Conservation (phyloP, 1,140 invertebrate genomes). For the Lasioglossum albipes region DNA sequence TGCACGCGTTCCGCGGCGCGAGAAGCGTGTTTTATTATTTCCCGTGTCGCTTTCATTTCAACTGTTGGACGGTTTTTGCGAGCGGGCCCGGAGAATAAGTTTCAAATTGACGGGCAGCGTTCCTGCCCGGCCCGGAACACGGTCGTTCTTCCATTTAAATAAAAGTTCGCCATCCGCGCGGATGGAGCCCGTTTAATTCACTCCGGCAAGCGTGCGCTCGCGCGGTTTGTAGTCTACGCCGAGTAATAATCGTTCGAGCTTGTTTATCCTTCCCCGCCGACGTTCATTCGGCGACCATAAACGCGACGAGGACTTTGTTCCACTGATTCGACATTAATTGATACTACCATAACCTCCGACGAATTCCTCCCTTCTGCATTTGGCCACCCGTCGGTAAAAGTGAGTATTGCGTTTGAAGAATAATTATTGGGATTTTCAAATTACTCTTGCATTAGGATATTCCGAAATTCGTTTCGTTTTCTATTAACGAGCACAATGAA, state of each 20-base stretch:
- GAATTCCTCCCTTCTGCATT: neutral
- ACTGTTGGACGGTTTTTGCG: neutral
- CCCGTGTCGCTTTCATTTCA: constrained; percentile 6
- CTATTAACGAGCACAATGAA: too few relatives aligned
- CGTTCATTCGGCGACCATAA: neutral
- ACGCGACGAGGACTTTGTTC: neutral
- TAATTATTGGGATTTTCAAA: too few relatives aligned
- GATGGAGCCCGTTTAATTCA: neutral
- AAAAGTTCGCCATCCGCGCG: neutral
- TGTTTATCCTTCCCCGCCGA: neutral
- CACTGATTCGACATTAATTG: neutral
- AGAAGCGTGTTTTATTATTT: constrained; percentile 14
- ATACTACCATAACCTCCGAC: neutral
- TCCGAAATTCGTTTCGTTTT: too few relatives aligned
- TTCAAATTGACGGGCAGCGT: neutral
- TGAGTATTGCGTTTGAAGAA: too few relatives aligned
- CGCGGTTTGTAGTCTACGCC: neutral
- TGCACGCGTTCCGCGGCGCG: too few relatives aligned
- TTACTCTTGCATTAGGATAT: too few relatives aligned
- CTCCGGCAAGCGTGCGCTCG: too few relatives aligned
- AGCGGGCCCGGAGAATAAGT: neutral
- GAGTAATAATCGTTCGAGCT: neutral
- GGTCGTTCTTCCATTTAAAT: constrained; percentile 6
- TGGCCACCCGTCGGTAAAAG: too few relatives aligned
- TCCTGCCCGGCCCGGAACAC: neutral